Evolutionary conservation across 2,113 vertebrate genomes (phyloP).

Genomic region (Leiothrix lutea): DNA sequence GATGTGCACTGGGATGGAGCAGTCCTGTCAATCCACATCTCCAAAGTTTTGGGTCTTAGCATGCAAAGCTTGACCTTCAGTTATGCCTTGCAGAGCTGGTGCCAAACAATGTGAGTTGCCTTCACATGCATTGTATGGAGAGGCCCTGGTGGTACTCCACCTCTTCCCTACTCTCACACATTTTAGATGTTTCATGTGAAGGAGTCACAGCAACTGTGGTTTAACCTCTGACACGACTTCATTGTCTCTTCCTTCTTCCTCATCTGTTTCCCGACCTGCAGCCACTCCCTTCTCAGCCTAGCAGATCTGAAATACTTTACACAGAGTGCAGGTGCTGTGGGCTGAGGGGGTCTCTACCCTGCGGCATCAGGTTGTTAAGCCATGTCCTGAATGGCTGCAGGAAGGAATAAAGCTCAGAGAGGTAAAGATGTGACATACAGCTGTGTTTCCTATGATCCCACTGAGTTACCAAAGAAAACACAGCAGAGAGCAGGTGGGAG

Average conservation of each 20-base stretch:
- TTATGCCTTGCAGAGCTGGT: neutral
- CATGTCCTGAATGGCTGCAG: neutral
- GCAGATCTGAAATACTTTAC: neutral
- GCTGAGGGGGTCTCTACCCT: fast-evolving
- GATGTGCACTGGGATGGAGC: neutral
- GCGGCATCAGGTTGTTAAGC: fast-evolving
- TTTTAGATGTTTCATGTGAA: neutral
- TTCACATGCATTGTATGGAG: neutral
- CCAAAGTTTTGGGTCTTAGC: neutral
- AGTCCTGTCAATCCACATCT: neutral
- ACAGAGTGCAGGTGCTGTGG: neutral
- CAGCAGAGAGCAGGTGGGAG: neutral
- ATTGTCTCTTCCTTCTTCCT: neutral
- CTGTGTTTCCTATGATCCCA: fast-evolving
- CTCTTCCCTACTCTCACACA: fast-evolving
- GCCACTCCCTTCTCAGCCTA: neutral
- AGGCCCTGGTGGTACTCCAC: fast-evolving
- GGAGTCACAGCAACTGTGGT: neutral
- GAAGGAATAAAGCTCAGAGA: neutral
- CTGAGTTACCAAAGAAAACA: neutral
- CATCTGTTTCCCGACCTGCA: fast-evolving
- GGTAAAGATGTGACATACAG: fast-evolving
- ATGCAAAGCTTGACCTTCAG: neutral
- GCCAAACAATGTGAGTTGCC: too few species aligned
- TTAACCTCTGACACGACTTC: neutral